Conservation (phyloP, 64 coral and sea anemone genomes). For the Stylophora pistillata region DNA sequence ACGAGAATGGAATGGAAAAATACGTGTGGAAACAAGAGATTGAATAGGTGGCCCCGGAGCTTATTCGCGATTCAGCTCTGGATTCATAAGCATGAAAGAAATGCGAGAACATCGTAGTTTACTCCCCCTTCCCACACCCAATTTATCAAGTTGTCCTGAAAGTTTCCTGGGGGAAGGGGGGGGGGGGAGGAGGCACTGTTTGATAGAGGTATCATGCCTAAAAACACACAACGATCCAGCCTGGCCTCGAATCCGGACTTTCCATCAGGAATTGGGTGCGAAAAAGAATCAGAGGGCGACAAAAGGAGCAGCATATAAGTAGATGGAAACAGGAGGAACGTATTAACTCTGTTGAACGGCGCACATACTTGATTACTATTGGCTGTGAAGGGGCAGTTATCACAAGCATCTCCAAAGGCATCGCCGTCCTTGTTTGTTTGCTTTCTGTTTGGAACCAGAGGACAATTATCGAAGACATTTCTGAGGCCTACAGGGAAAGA, state of each 20-base stretch:
- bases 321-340: not conserved
- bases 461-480: slow-evolving; percentile 59
- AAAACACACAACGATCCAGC: no score
- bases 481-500: slow-evolving; percentile 1
- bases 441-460: slow-evolving; percentile 46
- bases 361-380: slow-evolving; percentile 47
- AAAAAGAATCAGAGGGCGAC: not conserved
- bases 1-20: not conserved
- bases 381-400: slow-evolving; percentile 43
- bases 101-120: no score
- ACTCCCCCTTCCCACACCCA: no score
- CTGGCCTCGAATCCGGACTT: no score
- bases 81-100: no score
- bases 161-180: no score
- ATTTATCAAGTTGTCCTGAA: no score
- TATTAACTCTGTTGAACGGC: not conserved
- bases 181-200: no score
- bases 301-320: not conserved
- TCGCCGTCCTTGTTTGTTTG: slow-evolving; percentile 51
- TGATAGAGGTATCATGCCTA: no score
- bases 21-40: not conserved
- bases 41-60: no score
- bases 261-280: not conserved
- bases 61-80: no score
- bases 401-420: slow-evolving; percentile 62